Conservation (phyloP, 1,140 invertebrate genomes). For the Prorops nasuta region DNA sequence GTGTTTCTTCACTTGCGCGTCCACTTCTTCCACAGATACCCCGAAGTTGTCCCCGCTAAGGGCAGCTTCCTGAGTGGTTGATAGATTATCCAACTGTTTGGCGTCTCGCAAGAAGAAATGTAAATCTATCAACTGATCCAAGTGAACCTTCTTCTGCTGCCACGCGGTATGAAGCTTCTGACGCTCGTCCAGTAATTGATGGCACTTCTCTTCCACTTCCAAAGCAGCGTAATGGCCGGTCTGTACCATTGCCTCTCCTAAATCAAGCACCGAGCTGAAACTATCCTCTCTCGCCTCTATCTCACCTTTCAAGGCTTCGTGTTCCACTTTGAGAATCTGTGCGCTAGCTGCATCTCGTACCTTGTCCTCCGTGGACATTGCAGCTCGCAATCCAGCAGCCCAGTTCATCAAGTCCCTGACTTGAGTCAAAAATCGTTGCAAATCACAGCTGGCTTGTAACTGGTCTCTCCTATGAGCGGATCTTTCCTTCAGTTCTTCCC, state of each 20-base stretch:
- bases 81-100: constrained; percentile 88
- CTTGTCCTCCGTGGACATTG: constrained; percentile 81
- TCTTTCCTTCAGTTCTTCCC: constrained; percentile 82
- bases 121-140: constrained; percentile 92
- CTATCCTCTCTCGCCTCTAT: constrained; percentile 90
- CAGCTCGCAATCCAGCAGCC: constrained; percentile 75
- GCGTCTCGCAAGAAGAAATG: constrained; percentile 94
- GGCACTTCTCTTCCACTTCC: constrained; percentile 79
- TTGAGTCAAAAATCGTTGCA: constrained; percentile 81
- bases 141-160: constrained; percentile 84
- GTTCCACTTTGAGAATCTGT: constrained; percentile 83
- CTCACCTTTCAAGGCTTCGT: constrained; percentile 89
- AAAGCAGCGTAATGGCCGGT: constrained; percentile 78
- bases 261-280: constrained; percentile 76
- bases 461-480: constrained; percentile 76
- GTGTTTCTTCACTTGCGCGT: constrained; percentile 83
- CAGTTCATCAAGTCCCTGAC: constrained; percentile 88
- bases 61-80: constrained; percentile 82
- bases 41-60: constrained; percentile 62
- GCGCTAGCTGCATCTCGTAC: constrained; percentile 84
- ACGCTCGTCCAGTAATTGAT: constrained; percentile 74
- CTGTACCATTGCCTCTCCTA: constrained; percentile 82
- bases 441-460: constrained; percentile 82
- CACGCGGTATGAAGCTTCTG: constrained; percentile 79
- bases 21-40: constrained; percentile 81